Evolutionary conservation across 2,797 vertebrate genomes (phyloP), one percentile per base, ranked within the genome.

Genomic region (Poecilia velifera): DNA sequence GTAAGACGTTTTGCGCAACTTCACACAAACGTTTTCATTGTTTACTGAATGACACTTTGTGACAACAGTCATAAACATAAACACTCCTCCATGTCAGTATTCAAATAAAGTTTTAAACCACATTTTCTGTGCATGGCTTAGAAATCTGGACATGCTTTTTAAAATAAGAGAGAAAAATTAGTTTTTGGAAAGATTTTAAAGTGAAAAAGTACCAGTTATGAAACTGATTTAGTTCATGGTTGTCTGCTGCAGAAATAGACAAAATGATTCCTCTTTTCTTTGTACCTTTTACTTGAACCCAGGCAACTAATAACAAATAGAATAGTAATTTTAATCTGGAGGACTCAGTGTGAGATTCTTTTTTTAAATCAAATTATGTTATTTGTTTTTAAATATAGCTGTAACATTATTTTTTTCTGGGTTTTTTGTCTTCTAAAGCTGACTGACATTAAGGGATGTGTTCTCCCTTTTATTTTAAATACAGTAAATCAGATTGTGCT

Each of bases 261-360:
- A 25, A 28, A 70, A 14, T 71, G 16, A 71, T 45, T 46, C 2
- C 6, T 28, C 25, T 45, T 46, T 71, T 28, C 14, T 71, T 71
- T 45, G 25, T 46, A 28, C 5, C 22, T 70, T 13, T 64, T 41
- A 22, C 34, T 10, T 41, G 25, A 25, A n/a, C 22, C 9, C 4
- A 18, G 41, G 45, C 25, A 46, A 18, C 43, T 6, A 4, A 6
- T 12, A 13, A 41, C 14, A 10, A 14, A 1, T 16, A 14, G 2
- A 14, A 57, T 28, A 31, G 3, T 22, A 2, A 51, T 51, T 51
- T 51, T 51, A 22, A 31, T 77, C 49, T 47, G 0, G 0, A 71
- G 28, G 64, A 84, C 86, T 86, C 16, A 34, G 81, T 86, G 22
- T 9, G 45, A 59, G 74, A 47, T 87, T 82, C 34, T 88, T 25